Conservation (phyloP, 2,888 invertebrate species). For the Mesorhabditis belari region DNA sequence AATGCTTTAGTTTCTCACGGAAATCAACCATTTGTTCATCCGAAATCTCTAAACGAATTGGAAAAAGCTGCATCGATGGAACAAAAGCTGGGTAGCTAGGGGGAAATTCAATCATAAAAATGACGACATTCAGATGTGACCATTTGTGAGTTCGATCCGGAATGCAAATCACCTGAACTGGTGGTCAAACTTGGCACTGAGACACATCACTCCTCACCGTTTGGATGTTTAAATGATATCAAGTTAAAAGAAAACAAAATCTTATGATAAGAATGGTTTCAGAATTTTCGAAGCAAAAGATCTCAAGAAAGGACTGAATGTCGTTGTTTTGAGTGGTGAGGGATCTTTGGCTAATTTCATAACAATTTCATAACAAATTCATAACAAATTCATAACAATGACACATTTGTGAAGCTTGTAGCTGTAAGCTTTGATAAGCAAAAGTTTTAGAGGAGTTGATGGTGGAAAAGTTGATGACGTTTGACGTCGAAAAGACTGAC, state of each 20-base stretch:
- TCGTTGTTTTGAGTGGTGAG: constrained; percentile 57
- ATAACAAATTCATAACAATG: too few species aligned
- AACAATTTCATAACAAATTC: too few species aligned
- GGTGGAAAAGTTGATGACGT: constrained; percentile 35
- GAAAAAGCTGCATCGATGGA: too few species aligned
- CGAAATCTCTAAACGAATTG: too few species aligned
- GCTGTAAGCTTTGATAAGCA: not conserved
- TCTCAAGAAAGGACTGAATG: constrained; percentile 56
- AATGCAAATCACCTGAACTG: constrained; percentile 21
- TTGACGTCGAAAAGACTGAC: constrained; percentile 31
- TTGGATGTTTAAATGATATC: constrained; percentile 35
- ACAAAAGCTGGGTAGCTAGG: too few species aligned
- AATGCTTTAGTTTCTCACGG: too few species aligned
- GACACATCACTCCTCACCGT: constrained; percentile 23
- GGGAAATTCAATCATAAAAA: too few species aligned
- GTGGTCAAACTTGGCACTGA: constrained; percentile 28
- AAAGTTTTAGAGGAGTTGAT: constrained; percentile 54
- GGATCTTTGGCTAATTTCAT: too few species aligned
- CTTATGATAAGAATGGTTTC: not conserved
- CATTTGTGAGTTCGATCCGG: constrained; percentile 21
- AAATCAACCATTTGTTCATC: too few species aligned
- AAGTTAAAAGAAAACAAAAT: not conserved
- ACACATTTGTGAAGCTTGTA: not conserved
- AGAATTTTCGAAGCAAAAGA: constrained; percentile 17
- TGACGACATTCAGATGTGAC: constrained; percentile 2